Base-by-base conservation (phyloP, 2,797 vertebrate genomes). In the Serranus cabrilla region DNA sequence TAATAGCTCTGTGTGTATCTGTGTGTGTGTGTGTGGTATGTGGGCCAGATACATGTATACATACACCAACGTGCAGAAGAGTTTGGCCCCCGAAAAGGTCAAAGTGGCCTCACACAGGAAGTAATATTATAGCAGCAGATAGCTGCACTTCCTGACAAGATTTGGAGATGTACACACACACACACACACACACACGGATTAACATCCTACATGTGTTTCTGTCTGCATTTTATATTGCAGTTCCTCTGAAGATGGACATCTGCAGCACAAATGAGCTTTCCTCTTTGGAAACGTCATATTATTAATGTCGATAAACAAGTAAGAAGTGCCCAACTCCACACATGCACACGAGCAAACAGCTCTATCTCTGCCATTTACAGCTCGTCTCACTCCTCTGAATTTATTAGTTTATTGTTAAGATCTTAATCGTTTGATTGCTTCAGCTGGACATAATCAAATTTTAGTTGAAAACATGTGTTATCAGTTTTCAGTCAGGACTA, bases 1-100 rank as follows among this genome's bases (percentile, higher is more conserved):
- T 79, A 88, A 90, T 75, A 89, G 80, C 81, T 74, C 25, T 61
- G 23, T 85, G 45, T 76, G 73, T 78, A 17, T 82, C 16, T 76
- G 46, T 55, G 71, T 65, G 73, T 82, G 55, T 76, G 63, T 76
- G 74, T 50, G 54, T 52, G 21, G 45, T 46, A 63, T 57, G 39
- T 11, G 3, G 55, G 27, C 23, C 40, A 39, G 34, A 57, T 61
- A 58, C 40, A 7, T 52, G 31, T 37, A 39, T 17, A 25, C n/a
- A 57, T 3, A 72, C 47, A 61, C 47, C 66, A 40, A 62, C 51
- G 70, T 10, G 39, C 27, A 52, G 37, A 60, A 50, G 59, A 12
- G 47, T 16, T 27, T 50, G 54, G 63, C 37, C 69, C 37, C 21
- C 49, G 31, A 55, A 80, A 82, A 84, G 81, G 78, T 87, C 80